A percentile compares a stretch with the other conserved stretches of the same genome.
phyloP scores from a whole-genome alignment of 2,113 vertebrate species.

The Malurus elegans region DNA sequence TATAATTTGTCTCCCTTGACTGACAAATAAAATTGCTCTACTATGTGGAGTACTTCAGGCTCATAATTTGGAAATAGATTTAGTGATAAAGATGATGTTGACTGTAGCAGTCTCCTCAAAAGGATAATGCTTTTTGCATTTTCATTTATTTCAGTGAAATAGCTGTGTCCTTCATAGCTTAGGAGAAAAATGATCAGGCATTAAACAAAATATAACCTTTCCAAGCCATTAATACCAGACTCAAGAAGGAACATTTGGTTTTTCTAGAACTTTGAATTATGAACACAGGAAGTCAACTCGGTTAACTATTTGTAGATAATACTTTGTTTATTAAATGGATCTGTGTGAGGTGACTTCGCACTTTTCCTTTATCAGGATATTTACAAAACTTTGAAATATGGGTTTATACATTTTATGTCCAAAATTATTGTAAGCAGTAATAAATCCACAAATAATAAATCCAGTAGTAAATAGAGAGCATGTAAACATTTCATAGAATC shows the following conservation, averaged over 20 bases:
- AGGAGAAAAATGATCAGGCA: background rate
- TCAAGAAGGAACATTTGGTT: background rate
- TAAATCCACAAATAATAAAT: background rate
- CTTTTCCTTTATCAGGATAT: background rate
- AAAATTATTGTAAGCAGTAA: background rate
- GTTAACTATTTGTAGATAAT: constrained; percentile 3
- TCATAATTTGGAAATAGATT: background rate
- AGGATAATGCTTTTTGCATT: background rate
- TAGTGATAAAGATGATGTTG: background rate
- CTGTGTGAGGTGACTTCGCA: background rate
- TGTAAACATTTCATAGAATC: background rate
- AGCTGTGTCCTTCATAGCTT: background rate
- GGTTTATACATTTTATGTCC: background rate
- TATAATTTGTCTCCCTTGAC: background rate
- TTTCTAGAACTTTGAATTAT: constrained; percentile 15
- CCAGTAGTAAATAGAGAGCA: background rate
- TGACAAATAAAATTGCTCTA: background rate
- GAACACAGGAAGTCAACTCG: background rate
- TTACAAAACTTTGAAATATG: background rate
- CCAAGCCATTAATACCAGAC: background rate
- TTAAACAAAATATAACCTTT: background rate
- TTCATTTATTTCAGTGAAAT: background rate
- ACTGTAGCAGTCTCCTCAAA: background rate
- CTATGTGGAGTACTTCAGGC: background rate
- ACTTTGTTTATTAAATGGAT: background rate